Percentiles rank a stretch among this genome's conserved stretches.
These are phyloP conservation scores for Ceryle rudis DNA, from an alignment of 2,797 vertebrate genomes.

Conservation along the genomic window DNA sequence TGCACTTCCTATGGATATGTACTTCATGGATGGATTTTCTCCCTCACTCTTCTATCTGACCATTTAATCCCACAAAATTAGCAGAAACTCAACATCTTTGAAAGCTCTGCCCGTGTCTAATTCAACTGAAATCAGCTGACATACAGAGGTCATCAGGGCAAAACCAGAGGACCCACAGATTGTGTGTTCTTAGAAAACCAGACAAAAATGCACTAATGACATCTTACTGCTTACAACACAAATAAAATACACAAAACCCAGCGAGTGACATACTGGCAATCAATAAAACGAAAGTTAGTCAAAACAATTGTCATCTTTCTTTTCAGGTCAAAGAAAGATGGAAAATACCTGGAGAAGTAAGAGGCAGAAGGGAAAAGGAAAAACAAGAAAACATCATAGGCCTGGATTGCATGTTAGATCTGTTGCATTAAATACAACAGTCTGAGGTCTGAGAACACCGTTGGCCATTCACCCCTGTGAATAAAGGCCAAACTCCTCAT, in stretches of 20 bases:
- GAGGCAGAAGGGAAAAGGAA: background rate
- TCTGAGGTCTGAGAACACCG: background rate
- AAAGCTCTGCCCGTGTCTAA: background rate
- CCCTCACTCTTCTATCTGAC: background rate
- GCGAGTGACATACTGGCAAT: background rate
- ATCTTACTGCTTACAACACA: background rate
- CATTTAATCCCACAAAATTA: background rate
- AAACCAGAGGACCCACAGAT: background rate
- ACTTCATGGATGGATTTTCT: background rate
- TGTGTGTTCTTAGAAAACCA: background rate
- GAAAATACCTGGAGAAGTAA: background rate
- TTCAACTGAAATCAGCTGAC: background rate
- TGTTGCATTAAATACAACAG: background rate
- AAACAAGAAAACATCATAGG: background rate
- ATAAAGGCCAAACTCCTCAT: background rate
- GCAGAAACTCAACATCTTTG: background rate
- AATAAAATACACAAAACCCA: background rate
- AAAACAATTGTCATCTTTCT: background rate
- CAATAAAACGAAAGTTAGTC: background rate
- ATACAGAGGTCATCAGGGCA: background rate
- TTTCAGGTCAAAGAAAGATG: background rate
- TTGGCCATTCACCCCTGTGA: constrained; percentile 3
- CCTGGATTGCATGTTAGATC: background rate
- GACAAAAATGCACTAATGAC: background rate
- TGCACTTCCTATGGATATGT: background rate